Base-by-base conservation (phyloP, 1,140 invertebrate genomes). In the Ooceraea biroi region DNA sequence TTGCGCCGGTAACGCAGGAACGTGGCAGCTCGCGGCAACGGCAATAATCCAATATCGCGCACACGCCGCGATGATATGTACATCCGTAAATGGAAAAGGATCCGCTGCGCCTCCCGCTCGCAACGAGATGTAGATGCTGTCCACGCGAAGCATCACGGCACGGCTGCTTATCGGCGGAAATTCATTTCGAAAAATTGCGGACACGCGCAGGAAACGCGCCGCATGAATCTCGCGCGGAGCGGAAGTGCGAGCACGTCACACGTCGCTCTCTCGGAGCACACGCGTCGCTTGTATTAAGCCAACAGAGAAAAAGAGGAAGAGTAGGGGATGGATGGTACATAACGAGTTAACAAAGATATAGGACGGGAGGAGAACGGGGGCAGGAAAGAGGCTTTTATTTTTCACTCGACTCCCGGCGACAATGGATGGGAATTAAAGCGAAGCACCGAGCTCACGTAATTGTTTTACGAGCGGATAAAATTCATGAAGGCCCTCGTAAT, bases 391-490 rank as follows among this genome's bases (percentile, higher is more conserved):
- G 85, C 82, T 60, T 69, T 86, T 84, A 87, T 88, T 84, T 88
- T 84, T 87, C 57, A 61, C 78, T 68, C 80, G 80, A 77, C 86
- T 77, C 46, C 25, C 57, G 58, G 27, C 86, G 85, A 88, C 85
- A 88, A 88, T 88, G 73, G 86, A 78, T 60, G 71, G 48, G 73
- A 88, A 87, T 87, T 87, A 88, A 87, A 88, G 85, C 85, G 85
- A 61, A 69, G 86, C 82, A 52, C 73, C 82, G 55, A 19, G 85
- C 86, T 72, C 36, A 66, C 69, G 84, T 89, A 88, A 89, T 89
- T 88, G 84, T 88, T 88, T 89, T 89, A 85, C 88, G 82, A 87
- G 65, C 82, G 71, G 73, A 89, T 86, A 77, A 89, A 89, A 87
- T 89, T 84, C 76, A 74, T 57, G 74, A 87, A 86, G 76, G 27